Evolutionary conservation across 2,797 vertebrate species (phyloP).

Genomic region (Melopsittacus undulatus): DNA sequence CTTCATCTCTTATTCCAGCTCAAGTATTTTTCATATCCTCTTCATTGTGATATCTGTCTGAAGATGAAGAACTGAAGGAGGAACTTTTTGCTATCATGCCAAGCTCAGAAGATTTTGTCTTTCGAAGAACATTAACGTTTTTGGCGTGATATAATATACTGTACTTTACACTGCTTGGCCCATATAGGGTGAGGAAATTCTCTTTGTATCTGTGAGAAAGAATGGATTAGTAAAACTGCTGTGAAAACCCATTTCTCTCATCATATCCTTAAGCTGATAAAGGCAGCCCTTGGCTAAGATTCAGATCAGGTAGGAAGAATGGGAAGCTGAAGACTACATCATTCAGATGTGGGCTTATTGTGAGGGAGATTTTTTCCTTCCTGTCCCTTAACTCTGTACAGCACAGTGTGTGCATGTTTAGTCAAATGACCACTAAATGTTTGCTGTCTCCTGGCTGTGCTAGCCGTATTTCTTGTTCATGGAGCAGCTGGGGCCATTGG

Average conservation of each 20-base stretch:
- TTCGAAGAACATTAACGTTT: not conserved
- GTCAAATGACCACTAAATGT: not conserved
- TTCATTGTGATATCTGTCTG: not conserved
- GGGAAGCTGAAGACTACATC: not conserved
- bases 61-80: not conserved
- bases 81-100: not conserved
- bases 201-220: not conserved
- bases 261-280: not conserved
- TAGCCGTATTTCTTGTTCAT: not conserved
- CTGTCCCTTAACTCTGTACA: not conserved
- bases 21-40: not conserved
- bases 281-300: not conserved
- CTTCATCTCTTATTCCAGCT: not conserved
- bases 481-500: not conserved
- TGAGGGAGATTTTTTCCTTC: not conserved
- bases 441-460: not conserved
- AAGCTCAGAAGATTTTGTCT: not conserved
- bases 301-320: not conserved
- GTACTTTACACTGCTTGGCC: not conserved
- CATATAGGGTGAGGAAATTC: not conserved
- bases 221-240: not conserved
- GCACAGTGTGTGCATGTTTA: fast-evolving
- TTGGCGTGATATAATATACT: not conserved
- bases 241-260: not conserved
- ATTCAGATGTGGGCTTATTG: not conserved